Conservation (phyloP, 2,888 invertebrate genomes). For the Pollenia griseotomentosa region DNA sequence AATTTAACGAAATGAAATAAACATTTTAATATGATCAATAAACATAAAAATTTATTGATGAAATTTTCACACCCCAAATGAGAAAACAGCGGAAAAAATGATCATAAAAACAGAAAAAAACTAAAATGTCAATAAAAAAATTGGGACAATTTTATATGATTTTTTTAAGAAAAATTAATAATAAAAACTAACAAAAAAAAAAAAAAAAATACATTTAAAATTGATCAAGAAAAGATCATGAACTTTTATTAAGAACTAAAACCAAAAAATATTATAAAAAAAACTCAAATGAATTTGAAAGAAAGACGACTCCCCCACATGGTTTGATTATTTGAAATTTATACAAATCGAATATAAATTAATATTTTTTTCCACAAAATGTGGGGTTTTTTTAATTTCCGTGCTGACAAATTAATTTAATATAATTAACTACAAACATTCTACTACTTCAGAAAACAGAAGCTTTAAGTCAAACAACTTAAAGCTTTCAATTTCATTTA, state of each 20-base stretch:
- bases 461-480: conserved; percentile 37
- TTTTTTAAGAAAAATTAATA: conserved; percentile 38
- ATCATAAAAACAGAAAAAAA: conserved; percentile 31
- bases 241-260: conserved; percentile 66
- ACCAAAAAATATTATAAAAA: conserved; percentile 31
- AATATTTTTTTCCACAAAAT: conserved; percentile 54
- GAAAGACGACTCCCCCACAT: conserved; percentile 64
- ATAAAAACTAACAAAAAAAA: conserved; percentile 18
- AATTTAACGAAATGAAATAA: conserved; percentile 45
- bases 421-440: conserved; percentile 78
- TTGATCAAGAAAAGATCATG: conserved; percentile 72
- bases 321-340: conserved; percentile 50
- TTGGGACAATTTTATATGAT: conserved; percentile 62
- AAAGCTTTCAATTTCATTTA: conserved; percentile 51
- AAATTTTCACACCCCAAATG: conserved; percentile 71
- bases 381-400: conserved; percentile 75
- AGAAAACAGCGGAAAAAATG: conserved; percentile 9
- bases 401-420: conserved; percentile 81
- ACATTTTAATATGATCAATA: conserved; percentile 73
- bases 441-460: conserved; percentile 39
- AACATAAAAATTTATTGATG: conserved; percentile 73
- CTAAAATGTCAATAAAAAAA: conserved; percentile 39
- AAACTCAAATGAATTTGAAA: not conserved
- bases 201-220: conserved; percentile 58
- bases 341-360: conserved; percentile 68